Evolutionary conservation across 2,113 vertebrate genomes (phyloP).

Genomic region (Sinocyclocheilus maitianheensis): DNA sequence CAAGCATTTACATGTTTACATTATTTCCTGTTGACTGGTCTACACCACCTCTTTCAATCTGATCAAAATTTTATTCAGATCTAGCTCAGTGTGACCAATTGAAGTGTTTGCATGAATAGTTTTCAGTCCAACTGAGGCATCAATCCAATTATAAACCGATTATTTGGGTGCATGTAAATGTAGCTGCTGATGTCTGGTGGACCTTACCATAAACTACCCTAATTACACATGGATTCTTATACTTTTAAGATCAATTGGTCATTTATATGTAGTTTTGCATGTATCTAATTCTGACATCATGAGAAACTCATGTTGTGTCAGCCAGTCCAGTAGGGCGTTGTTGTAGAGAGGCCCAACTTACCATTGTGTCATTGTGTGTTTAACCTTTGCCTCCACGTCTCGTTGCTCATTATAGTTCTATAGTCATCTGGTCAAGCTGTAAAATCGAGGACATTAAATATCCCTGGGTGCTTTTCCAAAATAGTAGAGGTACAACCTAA

Average conservation of each 20-base stretch:
- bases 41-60: neutral
- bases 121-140: neutral
- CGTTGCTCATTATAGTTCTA: conserved; percentile 37
- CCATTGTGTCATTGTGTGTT: conserved; percentile 56
- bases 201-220: neutral
- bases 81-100: neutral
- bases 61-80: neutral
- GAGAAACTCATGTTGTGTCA: conserved; percentile 25
- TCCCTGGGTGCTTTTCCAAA: conserved; percentile 17
- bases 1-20: neutral
- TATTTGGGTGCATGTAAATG: neutral
- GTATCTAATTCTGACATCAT: neutral
- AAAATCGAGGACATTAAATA: conserved; percentile 1
- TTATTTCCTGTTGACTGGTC: neutral
- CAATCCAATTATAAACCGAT: neutral
- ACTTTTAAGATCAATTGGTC: neutral
- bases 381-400: conserved; percentile 50
- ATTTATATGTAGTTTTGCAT: conserved; percentile 1
- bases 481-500: neutral
- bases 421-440: neutral
- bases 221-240: neutral
- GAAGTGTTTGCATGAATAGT: neutral
- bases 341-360: neutral
- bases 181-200: neutral
- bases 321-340: conserved; percentile 8